Percentiles rank a stretch among this genome's conserved stretches.
Conservation (phyloP, 1,140 invertebrate species). For the Acromyrmex charruanus region DNA sequence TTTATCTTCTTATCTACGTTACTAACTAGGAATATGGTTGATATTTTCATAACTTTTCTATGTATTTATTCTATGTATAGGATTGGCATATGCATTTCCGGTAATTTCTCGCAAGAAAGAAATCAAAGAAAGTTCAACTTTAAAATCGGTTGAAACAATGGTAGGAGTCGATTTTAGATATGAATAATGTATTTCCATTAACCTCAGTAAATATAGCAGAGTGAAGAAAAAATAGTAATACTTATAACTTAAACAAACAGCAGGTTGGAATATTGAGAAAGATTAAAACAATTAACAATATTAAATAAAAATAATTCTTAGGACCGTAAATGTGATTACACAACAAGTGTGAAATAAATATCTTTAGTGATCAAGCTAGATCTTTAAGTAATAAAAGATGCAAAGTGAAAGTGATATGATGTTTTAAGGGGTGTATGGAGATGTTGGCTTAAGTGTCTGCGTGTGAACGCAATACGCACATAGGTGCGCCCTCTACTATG, state of each 20-base stretch:
- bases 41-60: not conserved
- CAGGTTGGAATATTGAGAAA: not conserved
- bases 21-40: not conserved
- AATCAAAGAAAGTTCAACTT: slow-evolving; percentile 12
- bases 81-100: not conserved
- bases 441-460: slow-evolving; percentile 60
- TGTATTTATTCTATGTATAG: not conserved
- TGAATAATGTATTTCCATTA: slow-evolving; percentile 3
- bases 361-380: too few species aligned
- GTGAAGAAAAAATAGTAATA: not conserved
- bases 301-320: too few species aligned
- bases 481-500: slow-evolving; percentile 76
- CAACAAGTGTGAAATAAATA: too few species aligned
- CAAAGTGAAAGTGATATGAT: not conserved
- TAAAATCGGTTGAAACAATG: not conserved
- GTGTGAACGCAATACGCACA: slow-evolving; percentile 70
- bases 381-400: slow-evolving; percentile 36
- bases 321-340: too few species aligned
- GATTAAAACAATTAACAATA: too few species aligned
- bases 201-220: not conserved
- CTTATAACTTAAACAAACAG: not conserved
- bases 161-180: not conserved
- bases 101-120: not conserved
- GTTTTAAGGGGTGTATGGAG: not conserved
- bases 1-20: not conserved